Evolutionary conservation across 2,888 invertebrate species (phyloP).

Genomic region (Harpalus rufipes): DNA sequence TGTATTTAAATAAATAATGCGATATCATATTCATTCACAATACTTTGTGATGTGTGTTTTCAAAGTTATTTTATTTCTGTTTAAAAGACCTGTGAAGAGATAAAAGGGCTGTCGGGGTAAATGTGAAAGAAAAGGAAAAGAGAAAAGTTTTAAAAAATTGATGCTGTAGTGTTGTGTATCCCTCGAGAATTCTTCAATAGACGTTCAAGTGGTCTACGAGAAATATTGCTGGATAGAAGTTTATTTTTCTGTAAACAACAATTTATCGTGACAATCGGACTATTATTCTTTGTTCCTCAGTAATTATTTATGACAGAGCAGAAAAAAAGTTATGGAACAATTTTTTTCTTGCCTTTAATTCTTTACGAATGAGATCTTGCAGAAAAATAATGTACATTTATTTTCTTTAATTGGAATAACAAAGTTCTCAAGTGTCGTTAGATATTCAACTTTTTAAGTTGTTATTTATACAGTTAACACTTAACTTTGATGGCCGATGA

Average conservation of each 20-base stretch:
- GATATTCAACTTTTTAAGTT: no score
- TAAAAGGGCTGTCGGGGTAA: neutral
- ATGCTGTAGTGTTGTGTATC: neutral
- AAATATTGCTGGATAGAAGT: neutral
- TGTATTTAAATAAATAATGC: neutral
- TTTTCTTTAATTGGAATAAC: no score
- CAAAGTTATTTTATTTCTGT: neutral
- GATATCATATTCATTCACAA: neutral
- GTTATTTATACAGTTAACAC: no score
- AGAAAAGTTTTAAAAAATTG: conserved; percentile 5
- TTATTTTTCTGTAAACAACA: conserved; percentile 6
- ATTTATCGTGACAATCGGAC: neutral
- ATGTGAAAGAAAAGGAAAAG: neutral
- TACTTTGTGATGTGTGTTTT: no score
- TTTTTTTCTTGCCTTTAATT: neutral
- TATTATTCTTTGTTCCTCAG: neutral
- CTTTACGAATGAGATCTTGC: neutral
- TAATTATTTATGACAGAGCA: neutral
- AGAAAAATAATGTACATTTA: neutral
- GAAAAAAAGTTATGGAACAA: neutral
- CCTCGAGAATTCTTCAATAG: neutral
- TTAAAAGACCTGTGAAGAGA: neutral
- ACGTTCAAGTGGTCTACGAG: neutral
- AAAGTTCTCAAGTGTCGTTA: no score
- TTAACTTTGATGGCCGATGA: no score